phyloP scores from a whole-genome alignment of 2,113 vertebrate genomes.

The Elaphurus davidianus region DNA sequence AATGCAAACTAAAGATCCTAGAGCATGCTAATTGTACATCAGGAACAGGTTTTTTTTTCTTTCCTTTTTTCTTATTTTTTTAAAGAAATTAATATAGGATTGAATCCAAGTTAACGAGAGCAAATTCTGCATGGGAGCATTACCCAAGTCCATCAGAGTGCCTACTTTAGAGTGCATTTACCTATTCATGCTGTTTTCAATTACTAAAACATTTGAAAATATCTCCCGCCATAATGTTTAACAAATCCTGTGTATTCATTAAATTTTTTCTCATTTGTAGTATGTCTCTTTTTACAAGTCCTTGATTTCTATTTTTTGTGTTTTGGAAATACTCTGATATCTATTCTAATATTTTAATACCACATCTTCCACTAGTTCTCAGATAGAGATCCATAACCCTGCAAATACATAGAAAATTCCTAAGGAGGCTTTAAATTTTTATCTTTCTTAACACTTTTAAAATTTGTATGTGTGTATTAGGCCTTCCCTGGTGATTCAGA shows the following conservation, averaged over 20 bases:
- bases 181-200: background rate
- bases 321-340: background rate
- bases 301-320: background rate
- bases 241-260: background rate
- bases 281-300: background rate
- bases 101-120: background rate
- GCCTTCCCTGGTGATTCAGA: no score
- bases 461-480: no score
- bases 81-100: background rate
- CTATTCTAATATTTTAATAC: background rate
- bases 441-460: no score
- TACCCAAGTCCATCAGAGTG: background rate
- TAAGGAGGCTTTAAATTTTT: no score
- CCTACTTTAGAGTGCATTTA: background rate
- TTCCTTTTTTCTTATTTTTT: background rate
- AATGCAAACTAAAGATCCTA: background rate
- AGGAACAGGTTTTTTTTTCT: background rate
- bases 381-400: no score
- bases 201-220: background rate
- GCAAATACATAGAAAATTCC: no score
- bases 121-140: background rate
- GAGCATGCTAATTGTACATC: background rate
- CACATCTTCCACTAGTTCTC: background rate
- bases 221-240: background rate
- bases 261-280: background rate